phyloP scores from a whole-genome alignment of 2,888 invertebrate genomes.

The Drosophila neutralis region DNA sequence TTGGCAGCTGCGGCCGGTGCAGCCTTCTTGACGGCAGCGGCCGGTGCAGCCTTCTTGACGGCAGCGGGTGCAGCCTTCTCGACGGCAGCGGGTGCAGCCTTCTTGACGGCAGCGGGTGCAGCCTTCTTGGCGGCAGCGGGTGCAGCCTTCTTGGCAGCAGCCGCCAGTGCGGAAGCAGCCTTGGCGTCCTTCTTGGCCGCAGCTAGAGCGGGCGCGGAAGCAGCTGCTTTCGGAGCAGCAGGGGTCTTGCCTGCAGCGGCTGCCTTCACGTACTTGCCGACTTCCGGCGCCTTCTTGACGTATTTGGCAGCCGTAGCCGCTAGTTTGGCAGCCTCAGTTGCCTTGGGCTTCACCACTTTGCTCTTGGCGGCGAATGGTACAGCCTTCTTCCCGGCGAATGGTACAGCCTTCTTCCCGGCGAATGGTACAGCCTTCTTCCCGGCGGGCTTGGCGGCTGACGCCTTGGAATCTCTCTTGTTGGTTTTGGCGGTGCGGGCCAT shows the following conservation, averaged over 20 bases:
- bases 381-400: no score
- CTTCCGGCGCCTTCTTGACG: conserved; percentile 83
- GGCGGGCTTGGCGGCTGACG: conserved; percentile 82
- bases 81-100: conserved; percentile 68
- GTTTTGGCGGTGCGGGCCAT: conserved; percentile 85
- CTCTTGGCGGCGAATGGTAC: conserved; percentile 82
- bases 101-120: conserved; percentile 70
- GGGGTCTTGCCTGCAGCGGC: conserved; percentile 81
- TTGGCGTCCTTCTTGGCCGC: conserved; percentile 69
- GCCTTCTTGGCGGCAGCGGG: conserved; percentile 65
- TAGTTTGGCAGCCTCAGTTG: conserved; percentile 82
- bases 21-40: no score
- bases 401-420: conserved; percentile 45
- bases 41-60: no score
- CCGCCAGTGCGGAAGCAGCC: conserved; percentile 60
- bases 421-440: conserved; percentile 81
- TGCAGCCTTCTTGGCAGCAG: conserved; percentile 70
- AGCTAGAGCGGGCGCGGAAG: conserved; percentile 62
- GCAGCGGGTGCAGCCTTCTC: no score
- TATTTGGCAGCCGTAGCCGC: conserved; percentile 83
- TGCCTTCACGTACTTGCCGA: conserved; percentile 84
- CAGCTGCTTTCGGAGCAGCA: conserved; percentile 53
- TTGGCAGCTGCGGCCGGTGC: no score
- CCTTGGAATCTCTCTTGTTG: conserved; percentile 82
- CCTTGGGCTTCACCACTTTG: conserved; percentile 83